These are phyloP conservation scores for Noctilio leporinus DNA, from an alignment of 2,113 vertebrate species.

Conservation along the genomic window DNA sequence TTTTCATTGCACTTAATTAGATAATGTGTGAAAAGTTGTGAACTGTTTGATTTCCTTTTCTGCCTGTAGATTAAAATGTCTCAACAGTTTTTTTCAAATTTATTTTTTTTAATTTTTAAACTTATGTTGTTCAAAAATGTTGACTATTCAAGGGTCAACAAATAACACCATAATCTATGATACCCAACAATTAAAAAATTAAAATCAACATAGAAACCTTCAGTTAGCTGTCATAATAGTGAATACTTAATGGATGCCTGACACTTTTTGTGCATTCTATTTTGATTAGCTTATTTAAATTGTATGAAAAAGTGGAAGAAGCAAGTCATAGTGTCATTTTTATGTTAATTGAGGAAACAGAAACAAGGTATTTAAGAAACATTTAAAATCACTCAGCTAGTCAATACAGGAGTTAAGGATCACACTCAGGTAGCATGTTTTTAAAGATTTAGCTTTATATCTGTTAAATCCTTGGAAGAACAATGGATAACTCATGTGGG, in stretches of 20 bases:
- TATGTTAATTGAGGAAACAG: neutral
- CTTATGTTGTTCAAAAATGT: neutral
- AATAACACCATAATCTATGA: neutral
- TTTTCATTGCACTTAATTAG: neutral
- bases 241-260: neutral
- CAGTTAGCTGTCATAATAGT: neutral
- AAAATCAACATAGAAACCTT: neutral
- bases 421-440: fast-evolving
- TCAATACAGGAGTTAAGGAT: neutral
- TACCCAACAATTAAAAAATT: neutral
- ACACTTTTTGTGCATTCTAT: neutral
- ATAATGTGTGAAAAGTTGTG: neutral
- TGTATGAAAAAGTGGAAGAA: neutral
- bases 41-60: neutral
- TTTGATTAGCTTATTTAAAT: neutral
- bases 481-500: neutral
- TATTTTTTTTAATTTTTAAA: neutral
- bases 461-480: neutral
- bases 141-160: neutral
- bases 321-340: neutral
- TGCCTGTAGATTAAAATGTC: neutral
- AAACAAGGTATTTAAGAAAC: neutral
- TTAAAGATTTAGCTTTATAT: neutral
- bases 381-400: neutral
- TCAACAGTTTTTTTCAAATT: neutral